phyloP scores from a whole-genome alignment of 2,797 vertebrate species.

The Nasua narica region DNA sequence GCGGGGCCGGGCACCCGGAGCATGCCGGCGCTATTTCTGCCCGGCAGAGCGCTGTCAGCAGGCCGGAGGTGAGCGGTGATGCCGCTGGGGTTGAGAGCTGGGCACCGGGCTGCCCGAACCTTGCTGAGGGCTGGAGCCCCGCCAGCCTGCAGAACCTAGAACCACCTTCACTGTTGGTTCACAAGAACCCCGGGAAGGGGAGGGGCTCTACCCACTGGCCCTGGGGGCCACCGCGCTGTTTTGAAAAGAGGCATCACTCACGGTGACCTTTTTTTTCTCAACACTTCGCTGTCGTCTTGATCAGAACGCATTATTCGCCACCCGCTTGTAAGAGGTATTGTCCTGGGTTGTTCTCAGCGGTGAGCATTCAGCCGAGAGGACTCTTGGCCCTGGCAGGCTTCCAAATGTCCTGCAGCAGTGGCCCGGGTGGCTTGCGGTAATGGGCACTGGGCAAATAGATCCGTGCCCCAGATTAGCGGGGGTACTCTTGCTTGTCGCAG shows the following conservation, averaged over 20 bases:
- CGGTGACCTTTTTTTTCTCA: neutral
- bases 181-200: neutral
- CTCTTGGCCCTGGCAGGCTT: neutral
- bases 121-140: neutral
- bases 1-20: neutral
- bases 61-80: neutral
- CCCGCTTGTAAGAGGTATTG: neutral
- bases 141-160: neutral
- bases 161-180: neutral
- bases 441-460: neutral
- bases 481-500: neutral
- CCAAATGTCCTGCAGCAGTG: neutral
- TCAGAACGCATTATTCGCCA: rapidly evolving
- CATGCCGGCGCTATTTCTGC: slow-evolving; percentile 32
- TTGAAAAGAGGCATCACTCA: neutral
- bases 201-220: neutral
- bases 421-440: neutral
- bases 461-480: neutral
- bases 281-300: neutral
- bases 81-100: neutral
- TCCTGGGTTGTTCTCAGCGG: neutral
- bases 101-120: neutral
- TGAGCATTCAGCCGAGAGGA: neutral
- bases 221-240: no score
- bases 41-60: neutral